Evolutionary conservation across 2,888 invertebrate species (phyloP).

Genomic region (Mythimna loreyi): DNA sequence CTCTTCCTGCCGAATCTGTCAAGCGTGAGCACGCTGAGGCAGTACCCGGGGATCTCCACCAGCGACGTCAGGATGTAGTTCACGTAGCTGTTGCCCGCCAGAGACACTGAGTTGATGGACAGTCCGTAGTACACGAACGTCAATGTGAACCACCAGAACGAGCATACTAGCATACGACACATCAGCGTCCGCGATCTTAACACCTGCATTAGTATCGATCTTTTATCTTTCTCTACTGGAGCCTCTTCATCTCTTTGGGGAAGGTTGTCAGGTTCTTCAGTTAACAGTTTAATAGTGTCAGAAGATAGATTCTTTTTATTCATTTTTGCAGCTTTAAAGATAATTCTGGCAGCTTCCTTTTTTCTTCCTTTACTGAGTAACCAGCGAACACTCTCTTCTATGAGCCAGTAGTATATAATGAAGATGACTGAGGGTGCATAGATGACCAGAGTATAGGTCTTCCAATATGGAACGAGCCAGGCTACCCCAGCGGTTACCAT

Average conservation of each 20-base stretch:
- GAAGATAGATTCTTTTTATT: conserved; percentile 84
- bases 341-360: conserved; percentile 87
- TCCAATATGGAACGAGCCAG: conserved; percentile 93
- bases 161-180: conserved; percentile 91
- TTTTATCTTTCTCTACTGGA: conserved; percentile 39
- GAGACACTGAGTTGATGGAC: conserved; percentile 94
- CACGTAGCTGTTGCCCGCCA: conserved; percentile 94
- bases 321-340: conserved; percentile 86
- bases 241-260: conserved; percentile 13
- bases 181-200: conserved; percentile 88
- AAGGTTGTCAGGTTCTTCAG: conserved; percentile 59
- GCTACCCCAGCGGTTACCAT: conserved; percentile 91
- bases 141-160: conserved; percentile 95
- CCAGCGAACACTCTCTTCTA: conserved; percentile 94
- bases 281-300: conserved; percentile 69
- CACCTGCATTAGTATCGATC: conserved; percentile 79
- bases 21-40: conserved; percentile 89
- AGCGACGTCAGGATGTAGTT: conserved; percentile 93
- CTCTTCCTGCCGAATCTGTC: conserved; percentile 91
- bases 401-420: conserved; percentile 91
- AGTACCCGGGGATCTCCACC: conserved; percentile 92
- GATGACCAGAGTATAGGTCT: conserved; percentile 90
- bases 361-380: conserved; percentile 92
- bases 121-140: conserved; percentile 95
- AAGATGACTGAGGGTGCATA: conserved; percentile 92